Evolutionary conservation across 2,797 vertebrate species (phyloP), one percentile per base, ranked within the genome.

Genomic region (Platyrinchus mystaceus): DNA sequence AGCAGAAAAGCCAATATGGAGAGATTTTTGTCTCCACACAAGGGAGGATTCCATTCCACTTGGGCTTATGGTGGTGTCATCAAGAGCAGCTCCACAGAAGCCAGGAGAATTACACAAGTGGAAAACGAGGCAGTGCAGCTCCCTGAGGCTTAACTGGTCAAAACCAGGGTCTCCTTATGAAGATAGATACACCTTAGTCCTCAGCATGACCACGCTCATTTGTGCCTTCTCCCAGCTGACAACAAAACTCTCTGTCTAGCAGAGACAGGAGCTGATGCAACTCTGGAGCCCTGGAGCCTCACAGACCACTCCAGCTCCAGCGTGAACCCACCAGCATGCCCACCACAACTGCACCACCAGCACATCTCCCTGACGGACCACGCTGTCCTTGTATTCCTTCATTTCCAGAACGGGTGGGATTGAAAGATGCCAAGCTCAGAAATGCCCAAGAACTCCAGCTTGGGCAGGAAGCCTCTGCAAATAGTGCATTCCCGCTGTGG

Each of bases 341-440:
- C 36, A 79, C 9, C 6, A 13, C 47, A 37, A 9, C 46, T 39
- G 14, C 49, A 37, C 59, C 58, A 43, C 27, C 68, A 79, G 44
- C 3, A 1, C 1, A 1, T 5, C 60, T 32, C n/a, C 36, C 24
- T 71, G 11, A 2, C 2, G 7, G 6, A 75, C 20, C 46, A 26
- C 0, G 0, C 63, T 83, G 60, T 27, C 59, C 68, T 44, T 36
- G 36, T 22, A 39, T 67, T 87, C 60, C 71, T 52, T 14, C 19
- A 4, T 39, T 49, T 39, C 67, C 5, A 77, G 24, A 53, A 50
- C 16, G 15, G 46, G n/a, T 41, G 58, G 30, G 18, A 62, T 58
- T 30, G 44, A 44, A 74, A 50, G 67, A 30, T 21, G 50, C 24
- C 64, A 58, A 56, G 34, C 26, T 89, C 77, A 70, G 47, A 11